Base-by-base conservation (phyloP, 1,140 invertebrate species). In the Drosophila ironensis region DNA sequence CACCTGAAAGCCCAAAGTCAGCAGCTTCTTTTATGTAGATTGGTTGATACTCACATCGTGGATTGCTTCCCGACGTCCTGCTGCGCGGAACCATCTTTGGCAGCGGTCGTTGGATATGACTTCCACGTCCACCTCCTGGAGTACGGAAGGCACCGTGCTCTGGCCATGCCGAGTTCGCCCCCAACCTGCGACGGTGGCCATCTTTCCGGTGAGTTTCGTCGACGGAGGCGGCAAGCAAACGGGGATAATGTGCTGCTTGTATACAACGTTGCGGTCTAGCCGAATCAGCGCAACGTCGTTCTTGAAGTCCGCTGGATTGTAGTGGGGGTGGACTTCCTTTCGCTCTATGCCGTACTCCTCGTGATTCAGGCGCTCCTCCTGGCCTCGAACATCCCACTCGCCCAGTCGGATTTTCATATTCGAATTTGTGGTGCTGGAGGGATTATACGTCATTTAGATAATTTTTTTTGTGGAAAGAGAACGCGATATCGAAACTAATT, bases 41-140 rank as follows among this genome's bases (percentile, higher is more conserved):
- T 30, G 3, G 3, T n/a, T 2, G 11, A 5, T 1, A 40, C 70
- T 84, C 0, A 98, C 97, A 71, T 98, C 96, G 63, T 97, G 96
- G 66, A 98, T 98, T 1, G 95, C 96, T 91, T 98, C 97, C 28
- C 96, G 91, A 44, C 97, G 91, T 4, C 97, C 97, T 0, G 97
- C 97, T 9, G 96, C 94, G 50, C 95, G 92, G 89, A 98, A 98
- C 97, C 97, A 98, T 28, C 94, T 91, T 90, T 98, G 97, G 86
- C 97, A 98, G 45, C 96, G 92, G 76, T 97, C 95, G 80, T 98
- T 98, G 1, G 96, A 94, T 56, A 98, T 96, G n/a, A 98, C 95
- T 91, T 97, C 93, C 0, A 97, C 95, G 56, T 95, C 94, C 0
- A 97, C 93, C 84, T 94, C 93, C 90, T 94, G 93, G 56, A 95